Conservation (phyloP, 2,113 vertebrate genomes). For the Megaleporinus macrocephalus region DNA sequence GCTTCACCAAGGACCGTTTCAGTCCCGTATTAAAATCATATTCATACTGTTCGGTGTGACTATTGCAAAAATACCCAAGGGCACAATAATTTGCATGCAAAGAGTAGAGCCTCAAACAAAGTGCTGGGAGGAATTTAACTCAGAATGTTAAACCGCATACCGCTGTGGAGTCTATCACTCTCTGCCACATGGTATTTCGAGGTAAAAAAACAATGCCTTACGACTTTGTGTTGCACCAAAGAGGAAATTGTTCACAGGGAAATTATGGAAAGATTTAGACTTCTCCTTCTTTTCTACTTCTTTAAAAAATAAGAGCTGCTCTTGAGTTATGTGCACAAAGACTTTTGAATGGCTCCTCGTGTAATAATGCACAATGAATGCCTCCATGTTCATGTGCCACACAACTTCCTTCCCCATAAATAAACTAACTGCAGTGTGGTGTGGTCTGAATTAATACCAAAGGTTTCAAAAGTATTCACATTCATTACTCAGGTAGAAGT, state of each 20-base stretch:
- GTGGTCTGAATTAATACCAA: neutral
- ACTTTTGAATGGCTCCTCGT: neutral
- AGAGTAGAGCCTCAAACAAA: neutral
- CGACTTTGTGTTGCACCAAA: neutral
- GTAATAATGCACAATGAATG: neutral
- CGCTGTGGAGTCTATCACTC: neutral
- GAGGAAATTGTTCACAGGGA: neutral
- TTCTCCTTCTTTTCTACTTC: neutral
- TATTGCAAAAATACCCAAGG: neutral
- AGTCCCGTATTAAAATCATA: conserved; percentile 16
- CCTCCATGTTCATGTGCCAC: neutral
- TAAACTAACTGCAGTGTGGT: neutral
- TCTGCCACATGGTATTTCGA: neutral
- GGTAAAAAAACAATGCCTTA: neutral
- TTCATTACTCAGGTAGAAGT: no score
- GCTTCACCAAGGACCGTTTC: neutral
- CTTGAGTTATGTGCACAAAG: neutral
- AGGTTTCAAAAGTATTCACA: no score
- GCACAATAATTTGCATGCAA: neutral
- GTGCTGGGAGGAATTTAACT: conserved; percentile 6
- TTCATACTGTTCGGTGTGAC: neutral
- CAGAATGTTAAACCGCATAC: neutral
- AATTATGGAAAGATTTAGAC: neutral
- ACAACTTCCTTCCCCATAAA: neutral
- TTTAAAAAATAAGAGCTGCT: neutral